Base-by-base conservation (phyloP, 2,888 invertebrate genomes). In the Candidula unifasciata region DNA sequence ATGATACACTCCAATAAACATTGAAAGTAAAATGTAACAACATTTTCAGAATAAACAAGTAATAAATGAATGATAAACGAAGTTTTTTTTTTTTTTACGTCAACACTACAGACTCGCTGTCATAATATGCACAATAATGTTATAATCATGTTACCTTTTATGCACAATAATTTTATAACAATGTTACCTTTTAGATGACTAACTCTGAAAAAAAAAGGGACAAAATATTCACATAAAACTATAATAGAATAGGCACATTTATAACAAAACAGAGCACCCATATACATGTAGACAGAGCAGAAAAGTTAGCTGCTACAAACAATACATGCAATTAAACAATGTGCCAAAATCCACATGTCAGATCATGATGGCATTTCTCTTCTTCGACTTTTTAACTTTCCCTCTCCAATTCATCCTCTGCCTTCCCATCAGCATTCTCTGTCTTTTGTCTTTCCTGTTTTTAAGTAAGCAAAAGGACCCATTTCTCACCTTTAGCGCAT, bases 121-220 rank as follows among this genome's bases (percentile, higher is more conserved):
- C 27, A 27, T 27, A 21, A 24, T 37, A 21, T 44, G 35, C 5
- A 73, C n/a, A 24, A 35, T 30, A 21, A 69, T 30, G 27, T 69
- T 33, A 18, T 6, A 60, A n/a, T n/a, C n/a, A n/a, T n/a, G 44
- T 78, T 78, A 78, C 78, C 78, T 78, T 24, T 78, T 64, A 78
- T 66, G 66, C 64, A 73, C n/a, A 24, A 35, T 30, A 21, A 69
- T 30, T 6, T 69, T 33, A 18, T 6, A 60, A n/a, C n/a, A n/a
- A n/a, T n/a, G 44, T 78, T 78, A 78, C 78, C 78, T 78, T 24
- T 78, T 64, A 78, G 37, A 37, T 60, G 35, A 37, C 64, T 78
- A 78, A 52, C 64, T 78, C 78, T 78, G 78, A 78, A 78, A 78
- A 64, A 66, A 78, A 64, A 66, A 1, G 37, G 64, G 52, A 78